These are phyloP conservation scores for Merops nubicus DNA, from an alignment of 2,113 vertebrate genomes.

Conservation along the genomic window DNA sequence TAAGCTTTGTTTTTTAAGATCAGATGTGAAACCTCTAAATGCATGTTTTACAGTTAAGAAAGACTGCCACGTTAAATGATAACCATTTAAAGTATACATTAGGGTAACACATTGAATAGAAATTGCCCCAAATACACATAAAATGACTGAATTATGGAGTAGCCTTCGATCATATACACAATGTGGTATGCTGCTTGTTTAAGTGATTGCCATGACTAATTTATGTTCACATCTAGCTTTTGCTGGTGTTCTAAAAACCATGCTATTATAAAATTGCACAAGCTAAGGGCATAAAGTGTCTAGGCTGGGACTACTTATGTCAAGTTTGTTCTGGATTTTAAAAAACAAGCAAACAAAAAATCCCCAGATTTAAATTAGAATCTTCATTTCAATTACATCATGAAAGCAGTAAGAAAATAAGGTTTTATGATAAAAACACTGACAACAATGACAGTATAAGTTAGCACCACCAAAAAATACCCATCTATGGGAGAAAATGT, in stretches of 20 bases:
- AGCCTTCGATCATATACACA: background rate
- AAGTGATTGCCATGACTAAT: constrained; percentile 29
- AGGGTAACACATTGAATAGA: background rate
- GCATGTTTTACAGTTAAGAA: background rate
- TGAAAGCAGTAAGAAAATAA: background rate
- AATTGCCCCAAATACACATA: background rate
- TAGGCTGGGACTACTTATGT: background rate
- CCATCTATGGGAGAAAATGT: constrained; percentile 6
- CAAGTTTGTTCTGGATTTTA: background rate
- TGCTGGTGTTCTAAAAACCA: constrained; percentile 2
- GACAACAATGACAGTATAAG: constrained; percentile 20
- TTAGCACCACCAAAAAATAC: constrained; percentile 11
- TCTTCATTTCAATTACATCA: background rate
- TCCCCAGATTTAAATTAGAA: background rate
- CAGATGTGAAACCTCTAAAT: background rate
- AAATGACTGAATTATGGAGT: background rate
- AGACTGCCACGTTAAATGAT: background rate
- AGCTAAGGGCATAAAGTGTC: background rate
- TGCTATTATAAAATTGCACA: background rate
- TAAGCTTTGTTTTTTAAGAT: background rate
- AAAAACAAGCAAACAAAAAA: background rate
- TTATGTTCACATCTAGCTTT: constrained; percentile 36
- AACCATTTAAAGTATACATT: background rate
- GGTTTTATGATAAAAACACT: background rate
- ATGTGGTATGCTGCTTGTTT: background rate